Conservation (phyloP, 2,113 vertebrate species). For the Solea solea region DNA sequence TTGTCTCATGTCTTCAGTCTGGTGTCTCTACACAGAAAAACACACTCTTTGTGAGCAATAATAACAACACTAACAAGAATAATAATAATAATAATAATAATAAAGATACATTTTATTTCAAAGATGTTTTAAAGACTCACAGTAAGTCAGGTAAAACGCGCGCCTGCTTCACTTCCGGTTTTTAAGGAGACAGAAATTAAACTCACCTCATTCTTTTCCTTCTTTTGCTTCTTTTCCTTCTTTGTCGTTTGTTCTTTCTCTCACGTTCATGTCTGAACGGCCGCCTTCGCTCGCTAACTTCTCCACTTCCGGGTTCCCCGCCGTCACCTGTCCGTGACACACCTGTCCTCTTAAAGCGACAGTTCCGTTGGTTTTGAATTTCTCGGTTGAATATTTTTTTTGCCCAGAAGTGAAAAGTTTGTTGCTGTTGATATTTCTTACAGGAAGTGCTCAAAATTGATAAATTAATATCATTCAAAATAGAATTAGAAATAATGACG, state of each 20-base stretch:
- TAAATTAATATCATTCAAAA: too few relatives aligned
- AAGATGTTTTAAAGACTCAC: too few relatives aligned
- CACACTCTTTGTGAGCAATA: background rate
- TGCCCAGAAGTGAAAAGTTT: too few relatives aligned
- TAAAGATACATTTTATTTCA: too few relatives aligned
- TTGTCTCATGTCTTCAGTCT: conserved; percentile 75
- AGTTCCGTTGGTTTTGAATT: background rate
- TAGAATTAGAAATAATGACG: too few relatives aligned
- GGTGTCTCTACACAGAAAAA: conserved; percentile 58
- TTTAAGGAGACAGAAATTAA: background rate
- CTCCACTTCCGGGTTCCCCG: conserved; percentile 54
- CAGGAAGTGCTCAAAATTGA: too few relatives aligned
- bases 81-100: too few relatives aligned
- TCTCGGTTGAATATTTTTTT: too few relatives aligned
- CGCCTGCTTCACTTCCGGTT: background rate
- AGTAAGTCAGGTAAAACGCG: too few relatives aligned
- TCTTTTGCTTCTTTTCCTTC: background rate
- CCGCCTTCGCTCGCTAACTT: background rate
- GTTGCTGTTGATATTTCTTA: too few relatives aligned
- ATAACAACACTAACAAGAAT: background rate
- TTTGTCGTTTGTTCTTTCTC: too few relatives aligned
- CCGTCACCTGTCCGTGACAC: conserved; percentile 45
- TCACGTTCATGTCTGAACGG: conserved; percentile 47
- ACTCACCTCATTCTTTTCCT: conserved; percentile 54
- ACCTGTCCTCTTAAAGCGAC: conserved; percentile 74